phyloP scores from a whole-genome alignment of 2,113 vertebrate species.

The Gymnorhina tibicen region DNA sequence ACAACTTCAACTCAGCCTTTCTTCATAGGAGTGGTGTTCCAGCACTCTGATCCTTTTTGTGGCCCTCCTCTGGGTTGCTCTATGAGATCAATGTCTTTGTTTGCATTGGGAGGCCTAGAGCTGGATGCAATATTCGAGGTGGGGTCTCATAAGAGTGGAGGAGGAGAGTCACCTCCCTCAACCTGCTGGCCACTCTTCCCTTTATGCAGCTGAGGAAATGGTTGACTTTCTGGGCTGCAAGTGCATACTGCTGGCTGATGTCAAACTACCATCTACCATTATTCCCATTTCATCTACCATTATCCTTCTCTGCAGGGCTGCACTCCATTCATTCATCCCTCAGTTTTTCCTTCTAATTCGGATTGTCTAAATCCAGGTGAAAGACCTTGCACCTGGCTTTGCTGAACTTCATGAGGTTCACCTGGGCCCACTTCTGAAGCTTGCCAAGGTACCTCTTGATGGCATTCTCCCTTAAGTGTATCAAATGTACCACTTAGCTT shows the following conservation, averaged over 20 bases:
- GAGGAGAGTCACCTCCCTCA: neutral
- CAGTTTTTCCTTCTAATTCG: neutral
- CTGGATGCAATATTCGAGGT: neutral
- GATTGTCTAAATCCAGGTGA: neutral
- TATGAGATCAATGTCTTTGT: neutral
- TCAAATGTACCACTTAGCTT: neutral
- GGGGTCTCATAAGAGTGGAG: neutral
- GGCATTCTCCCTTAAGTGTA: rapidly evolving
- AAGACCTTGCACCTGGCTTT: neutral
- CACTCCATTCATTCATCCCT: neutral
- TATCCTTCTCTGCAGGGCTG: neutral
- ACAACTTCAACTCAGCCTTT: neutral
- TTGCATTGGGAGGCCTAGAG: neutral
- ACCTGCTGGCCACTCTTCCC: neutral
- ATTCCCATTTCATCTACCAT: neutral
- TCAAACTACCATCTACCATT: neutral
- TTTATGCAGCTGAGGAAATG: neutral
- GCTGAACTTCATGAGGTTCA: neutral
- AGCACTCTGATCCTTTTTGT: neutral
- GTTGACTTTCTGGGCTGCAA: neutral
- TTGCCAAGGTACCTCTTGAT: neutral
- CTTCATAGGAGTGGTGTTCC: neutral
- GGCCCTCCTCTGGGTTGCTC: neutral
- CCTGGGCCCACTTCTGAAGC: neutral
- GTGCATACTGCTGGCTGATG: too few relatives aligned